Base-by-base conservation (phyloP, 2,113 vertebrate species). In the Epinephelus moara region DNA sequence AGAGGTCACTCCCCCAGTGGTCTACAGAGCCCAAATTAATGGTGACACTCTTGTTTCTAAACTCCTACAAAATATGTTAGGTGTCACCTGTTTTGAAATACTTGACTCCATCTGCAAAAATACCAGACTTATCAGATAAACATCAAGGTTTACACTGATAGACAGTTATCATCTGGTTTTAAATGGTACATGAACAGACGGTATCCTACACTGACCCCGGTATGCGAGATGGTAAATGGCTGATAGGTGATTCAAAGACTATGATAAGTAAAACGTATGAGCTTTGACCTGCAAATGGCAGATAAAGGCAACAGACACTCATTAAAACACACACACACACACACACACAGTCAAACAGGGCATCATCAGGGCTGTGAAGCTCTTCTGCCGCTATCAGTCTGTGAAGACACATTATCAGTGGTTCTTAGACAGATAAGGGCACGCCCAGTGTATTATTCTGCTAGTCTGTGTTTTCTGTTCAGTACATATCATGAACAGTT, bases 391-490 rank as follows among this genome's bases (percentile, higher is more conserved):
- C 53, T 80, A 87, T 79, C 67, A 60, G 78, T 59, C 49, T 7
- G 4, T 66, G 12, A 82, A 77, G 80, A 49, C 50, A 55, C 83
- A 50, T 53, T 87, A 93, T 94, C 90, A 86, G 89, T 75, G 42
- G 67, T 62, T 83, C 45, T 61, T 69, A 85, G 73, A 78, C 60
- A 73, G 81, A 89, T 85, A 85, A 82, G 21, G 76, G 23, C 80
- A 87, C 82, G 23, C 84, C 88, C 85, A 33, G 30, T 30, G 25
- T 23, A 81, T 70, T 73, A 71, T 55, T 52, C 17, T 37, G 19
- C 23, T 66, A 27, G 10, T 19, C 25, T 62, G 55, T 0, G 1
- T 66, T 59, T 27, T 27, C 33, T 59, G 10, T 70, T 18, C 59
- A 67, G 55, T 42, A 47, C 21, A 50, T 63, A 11, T 18, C 45